Evolutionary conservation across 2,888 invertebrate genomes (phyloP).

Genomic region (Incurvaria masculella): DNA sequence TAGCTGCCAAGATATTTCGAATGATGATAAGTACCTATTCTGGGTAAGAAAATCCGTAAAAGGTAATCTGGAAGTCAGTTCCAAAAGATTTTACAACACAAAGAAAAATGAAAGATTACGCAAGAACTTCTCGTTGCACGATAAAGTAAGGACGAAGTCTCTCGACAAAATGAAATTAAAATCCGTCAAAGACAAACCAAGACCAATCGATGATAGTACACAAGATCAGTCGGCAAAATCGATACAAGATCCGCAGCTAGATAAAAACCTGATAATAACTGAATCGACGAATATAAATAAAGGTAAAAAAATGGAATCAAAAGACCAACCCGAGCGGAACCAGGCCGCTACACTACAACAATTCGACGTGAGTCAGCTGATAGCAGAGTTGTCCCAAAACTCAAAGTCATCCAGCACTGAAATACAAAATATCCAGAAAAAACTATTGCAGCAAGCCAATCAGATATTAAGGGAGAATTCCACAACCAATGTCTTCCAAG

Average conservation of each 20-base stretch:
- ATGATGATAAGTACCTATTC: too few species aligned
- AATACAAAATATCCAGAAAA: slow-evolving; percentile 45
- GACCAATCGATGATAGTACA: too few species aligned
- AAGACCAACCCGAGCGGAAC: background rate
- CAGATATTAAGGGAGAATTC: slow-evolving; percentile 49
- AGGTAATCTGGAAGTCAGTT: slow-evolving; percentile 11
- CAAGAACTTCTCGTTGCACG: too few species aligned
- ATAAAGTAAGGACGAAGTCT: too few species aligned
- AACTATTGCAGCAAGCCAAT: slow-evolving; percentile 44
- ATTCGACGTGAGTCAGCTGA: slow-evolving; percentile 43
- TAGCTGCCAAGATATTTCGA: too few species aligned
- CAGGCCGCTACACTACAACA: slow-evolving; percentile 8
- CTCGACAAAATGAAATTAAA: too few species aligned
- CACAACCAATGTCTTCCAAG: slow-evolving; percentile 26
- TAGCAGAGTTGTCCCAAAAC: slow-evolving; percentile 45
- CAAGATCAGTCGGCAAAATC: too few species aligned
- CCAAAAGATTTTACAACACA: slow-evolving; percentile 21
- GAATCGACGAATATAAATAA: too few species aligned
- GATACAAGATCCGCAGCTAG: too few species aligned
- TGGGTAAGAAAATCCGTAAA: too few species aligned
- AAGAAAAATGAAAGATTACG: too few species aligned
- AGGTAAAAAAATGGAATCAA: background rate
- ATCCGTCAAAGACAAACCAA: too few species aligned
- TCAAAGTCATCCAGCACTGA: slow-evolving; percentile 43
- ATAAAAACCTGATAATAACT: background rate